Evolutionary conservation across 2,113 vertebrate genomes (phyloP).

Genomic region (Brachypodius melanocephalos): DNA sequence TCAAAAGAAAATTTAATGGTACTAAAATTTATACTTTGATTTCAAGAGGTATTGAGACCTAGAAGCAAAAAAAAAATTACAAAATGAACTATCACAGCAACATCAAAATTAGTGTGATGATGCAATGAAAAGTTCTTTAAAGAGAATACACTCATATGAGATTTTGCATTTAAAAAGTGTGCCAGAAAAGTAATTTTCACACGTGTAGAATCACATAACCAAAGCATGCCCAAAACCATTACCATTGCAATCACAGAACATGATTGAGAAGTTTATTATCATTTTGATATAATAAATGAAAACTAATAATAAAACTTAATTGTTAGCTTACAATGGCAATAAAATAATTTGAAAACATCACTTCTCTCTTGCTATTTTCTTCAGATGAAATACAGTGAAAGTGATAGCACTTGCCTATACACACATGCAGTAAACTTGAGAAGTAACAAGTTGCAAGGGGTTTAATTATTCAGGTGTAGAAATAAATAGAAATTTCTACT

Average conservation of each 20-base stretch:
- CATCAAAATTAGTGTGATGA: background rate
- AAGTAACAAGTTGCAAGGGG: background rate
- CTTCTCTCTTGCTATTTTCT: background rate
- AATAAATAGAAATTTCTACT: background rate
- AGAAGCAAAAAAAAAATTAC: background rate
- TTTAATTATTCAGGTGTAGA: background rate
- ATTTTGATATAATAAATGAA: background rate
- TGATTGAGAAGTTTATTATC: background rate
- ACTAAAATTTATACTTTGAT: background rate
- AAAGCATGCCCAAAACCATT: fast-evolving
- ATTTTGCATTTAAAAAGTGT: background rate
- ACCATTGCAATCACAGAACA: background rate
- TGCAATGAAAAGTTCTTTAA: background rate
- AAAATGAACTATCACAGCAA: background rate
- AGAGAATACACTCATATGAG: background rate
- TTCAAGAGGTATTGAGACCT: background rate
- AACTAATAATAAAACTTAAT: background rate
- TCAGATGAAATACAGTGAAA: background rate
- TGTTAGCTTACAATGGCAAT: background rate
- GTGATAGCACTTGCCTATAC: background rate
- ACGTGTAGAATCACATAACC: background rate
- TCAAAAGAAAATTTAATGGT: background rate
- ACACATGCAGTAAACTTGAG: background rate
- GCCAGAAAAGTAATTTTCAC: background rate
- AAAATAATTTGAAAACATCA: background rate